Conservation (phyloP, 2,888 invertebrate species). For the Chrysolina haemoptera region DNA sequence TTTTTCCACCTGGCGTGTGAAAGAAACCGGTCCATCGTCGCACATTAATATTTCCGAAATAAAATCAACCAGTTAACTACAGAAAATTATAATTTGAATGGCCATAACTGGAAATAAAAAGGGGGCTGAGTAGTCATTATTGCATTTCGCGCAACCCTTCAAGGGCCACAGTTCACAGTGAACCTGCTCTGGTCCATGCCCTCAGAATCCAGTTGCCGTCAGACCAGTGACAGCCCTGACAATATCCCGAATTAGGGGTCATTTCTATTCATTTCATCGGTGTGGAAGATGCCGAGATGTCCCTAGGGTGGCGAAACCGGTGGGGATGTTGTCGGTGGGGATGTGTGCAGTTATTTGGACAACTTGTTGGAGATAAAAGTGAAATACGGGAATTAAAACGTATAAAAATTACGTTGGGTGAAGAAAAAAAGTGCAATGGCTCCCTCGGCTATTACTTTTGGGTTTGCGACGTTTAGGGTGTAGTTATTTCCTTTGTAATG, state of each 20-base stretch:
- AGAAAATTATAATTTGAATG: constrained; percentile 53
- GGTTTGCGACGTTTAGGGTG: too few relatives aligned
- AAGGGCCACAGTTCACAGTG: constrained; percentile 21
- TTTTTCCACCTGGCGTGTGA: constrained; percentile 26
- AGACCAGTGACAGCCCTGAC: constrained; percentile 25
- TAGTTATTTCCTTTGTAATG: too few relatives aligned
- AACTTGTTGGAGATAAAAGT: constrained; percentile 26
- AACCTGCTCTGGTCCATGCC: constrained; percentile 29
- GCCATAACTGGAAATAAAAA: constrained; percentile 55
- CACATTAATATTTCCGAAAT: constrained; percentile 27
- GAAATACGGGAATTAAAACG: constrained; percentile 16
- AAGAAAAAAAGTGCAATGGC: neutral
- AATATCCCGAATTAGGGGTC: constrained; percentile 35
- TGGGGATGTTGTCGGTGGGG: neutral
- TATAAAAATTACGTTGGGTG: constrained; percentile 17
- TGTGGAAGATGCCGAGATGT: constrained; percentile 23
- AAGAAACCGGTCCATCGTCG: constrained; percentile 16
- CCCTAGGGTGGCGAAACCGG: neutral
- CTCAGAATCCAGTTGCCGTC: neutral
- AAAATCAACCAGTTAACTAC: constrained; percentile 39
- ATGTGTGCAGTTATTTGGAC: constrained; percentile 26
- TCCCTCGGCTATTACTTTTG: neutral
- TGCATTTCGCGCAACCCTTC: constrained; percentile 47
- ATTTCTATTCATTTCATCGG: constrained; percentile 42
- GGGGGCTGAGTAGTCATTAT: constrained; percentile 53